A percentile compares a stretch with the other conserved stretches of the same genome.
These are phyloP conservation scores for Gadopsis bispinosus DNA, from an alignment of 2,797 vertebrate species.

Conservation along the genomic window DNA sequence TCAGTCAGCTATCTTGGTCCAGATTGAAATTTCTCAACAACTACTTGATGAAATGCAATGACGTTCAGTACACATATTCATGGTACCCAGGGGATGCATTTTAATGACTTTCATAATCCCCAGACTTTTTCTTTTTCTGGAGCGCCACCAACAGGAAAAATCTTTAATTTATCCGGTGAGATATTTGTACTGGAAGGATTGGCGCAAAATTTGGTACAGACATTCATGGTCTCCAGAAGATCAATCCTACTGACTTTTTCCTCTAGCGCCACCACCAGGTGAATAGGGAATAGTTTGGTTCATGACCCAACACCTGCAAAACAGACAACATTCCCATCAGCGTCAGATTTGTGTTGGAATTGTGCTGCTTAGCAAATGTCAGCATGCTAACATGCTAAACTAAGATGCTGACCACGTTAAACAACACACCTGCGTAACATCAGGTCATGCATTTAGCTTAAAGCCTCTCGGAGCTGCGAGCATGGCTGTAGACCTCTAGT, in stretches of 20 bases:
- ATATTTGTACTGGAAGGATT: background rate
- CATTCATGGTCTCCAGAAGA: background rate
- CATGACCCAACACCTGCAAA: background rate
- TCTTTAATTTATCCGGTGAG: background rate
- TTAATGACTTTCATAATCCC: background rate
- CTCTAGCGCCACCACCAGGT: background rate
- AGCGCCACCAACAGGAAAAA: background rate
- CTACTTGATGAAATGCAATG: background rate
- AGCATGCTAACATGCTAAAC: conserved; percentile 1
- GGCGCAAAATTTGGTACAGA: background rate
- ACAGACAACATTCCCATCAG: background rate
- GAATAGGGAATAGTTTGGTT: background rate
- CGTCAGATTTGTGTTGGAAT: background rate
- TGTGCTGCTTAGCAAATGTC: background rate
- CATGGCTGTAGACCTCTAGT: background rate
- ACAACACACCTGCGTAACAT: background rate
- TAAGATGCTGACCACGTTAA: background rate
- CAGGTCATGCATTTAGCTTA: background rate
- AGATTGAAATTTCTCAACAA: background rate
- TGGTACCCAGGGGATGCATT: background rate
- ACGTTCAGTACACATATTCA: background rate
- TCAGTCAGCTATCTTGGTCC: background rate
- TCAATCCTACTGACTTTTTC: background rate
- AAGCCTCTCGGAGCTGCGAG: background rate
- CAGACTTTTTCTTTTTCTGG: too few species aligned